Base-by-base conservation (phyloP, 2,113 vertebrate genomes). In the Furnarius figulus region DNA sequence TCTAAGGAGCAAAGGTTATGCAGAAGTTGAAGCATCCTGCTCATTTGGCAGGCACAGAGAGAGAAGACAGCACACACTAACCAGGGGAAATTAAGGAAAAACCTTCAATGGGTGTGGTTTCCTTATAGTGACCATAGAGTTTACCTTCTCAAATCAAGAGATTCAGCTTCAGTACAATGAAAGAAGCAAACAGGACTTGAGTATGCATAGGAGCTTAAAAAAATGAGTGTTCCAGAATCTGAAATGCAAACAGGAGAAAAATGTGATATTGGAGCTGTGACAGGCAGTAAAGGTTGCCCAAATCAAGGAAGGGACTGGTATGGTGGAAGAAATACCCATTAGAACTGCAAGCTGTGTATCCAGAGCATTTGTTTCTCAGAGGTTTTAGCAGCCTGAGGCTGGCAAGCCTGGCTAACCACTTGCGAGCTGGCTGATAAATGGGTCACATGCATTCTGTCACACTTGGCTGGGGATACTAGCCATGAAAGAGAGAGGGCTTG, bases 401-500 rank as follows among this genome's bases (percentile, higher is more conserved):
- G 76, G 88, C 67, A 80, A 91, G 30, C 14, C 59, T 55, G 73
- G 86, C 92, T 74, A 93, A 84, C 71, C 68, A 55, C 83, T 90
- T 81, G 47, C 0, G 10, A 93, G 59, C 53, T 50, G 68, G 42
- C 53, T 92, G 92, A 93, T 89, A 86, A 89, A 95, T 95, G 92
- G 90, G 61, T 93, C 90, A 89, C 59, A 81, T 81, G 72, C 8
- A 2, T 84, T 92, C 76, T 74, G 90, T 94, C 88, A 93, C 0
- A 56, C 86, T 74, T 71, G 83, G 83, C 79, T 95, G 59, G 42
- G 50, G 52, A 77, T 63, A 42, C 50, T 84, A 89, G 68, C 65
- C 88, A 77, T 77, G 90, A 96, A 95, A 88, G 78, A 66, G 71
- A 84, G 30, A 14, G 37, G 88, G 68, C 86, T 67, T 74, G 74